phyloP scores from a whole-genome alignment of 2,888 invertebrate species.

The Caenorhabditis panamensis region DNA sequence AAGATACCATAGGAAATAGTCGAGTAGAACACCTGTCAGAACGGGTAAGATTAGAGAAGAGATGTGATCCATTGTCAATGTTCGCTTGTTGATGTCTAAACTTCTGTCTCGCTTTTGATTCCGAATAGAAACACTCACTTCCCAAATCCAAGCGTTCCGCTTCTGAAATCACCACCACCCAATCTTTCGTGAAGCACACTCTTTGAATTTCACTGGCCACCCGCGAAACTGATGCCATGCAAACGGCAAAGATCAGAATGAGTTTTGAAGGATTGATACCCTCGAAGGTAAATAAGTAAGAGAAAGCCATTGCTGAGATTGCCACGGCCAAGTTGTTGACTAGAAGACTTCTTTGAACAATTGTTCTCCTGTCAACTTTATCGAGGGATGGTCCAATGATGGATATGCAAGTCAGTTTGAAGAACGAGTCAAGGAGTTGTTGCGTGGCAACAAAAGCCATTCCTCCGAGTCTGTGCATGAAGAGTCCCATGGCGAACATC shows the following conservation, averaged over 20 bases:
- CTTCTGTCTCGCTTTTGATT: not conserved
- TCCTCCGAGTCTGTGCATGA: conserved; percentile 69
- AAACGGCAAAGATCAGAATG: conserved; percentile 17
- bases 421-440: conserved; percentile 65
- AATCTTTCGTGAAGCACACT: conserved; percentile 77
- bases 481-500: conserved; percentile 70
- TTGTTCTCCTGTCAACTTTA: conserved; percentile 44
- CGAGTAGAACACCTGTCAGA: conserved; percentile 66
- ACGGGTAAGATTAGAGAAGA: conserved; percentile 70
- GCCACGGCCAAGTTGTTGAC: conserved; percentile 72
- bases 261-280: not conserved
- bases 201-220: conserved; percentile 76
- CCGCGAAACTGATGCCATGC: conserved; percentile 62
- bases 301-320: conserved; percentile 64
- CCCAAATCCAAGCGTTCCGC: conserved; percentile 51
- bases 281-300: conserved; percentile 1
- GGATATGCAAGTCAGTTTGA: conserved; percentile 54
- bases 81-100: conserved; percentile 72
- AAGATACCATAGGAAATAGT: conserved; percentile 28
- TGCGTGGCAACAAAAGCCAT: conserved; percentile 70
- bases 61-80: conserved; percentile 71
- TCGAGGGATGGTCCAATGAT: conserved; percentile 57
- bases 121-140: conserved; percentile 51
- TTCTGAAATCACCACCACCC: conserved; percentile 75
- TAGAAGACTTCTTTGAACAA: not conserved